Evolutionary conservation across 2,113 vertebrate species (phyloP), one percentile per base, ranked within the genome.

Genomic region (Myotis lucifugus): DNA sequence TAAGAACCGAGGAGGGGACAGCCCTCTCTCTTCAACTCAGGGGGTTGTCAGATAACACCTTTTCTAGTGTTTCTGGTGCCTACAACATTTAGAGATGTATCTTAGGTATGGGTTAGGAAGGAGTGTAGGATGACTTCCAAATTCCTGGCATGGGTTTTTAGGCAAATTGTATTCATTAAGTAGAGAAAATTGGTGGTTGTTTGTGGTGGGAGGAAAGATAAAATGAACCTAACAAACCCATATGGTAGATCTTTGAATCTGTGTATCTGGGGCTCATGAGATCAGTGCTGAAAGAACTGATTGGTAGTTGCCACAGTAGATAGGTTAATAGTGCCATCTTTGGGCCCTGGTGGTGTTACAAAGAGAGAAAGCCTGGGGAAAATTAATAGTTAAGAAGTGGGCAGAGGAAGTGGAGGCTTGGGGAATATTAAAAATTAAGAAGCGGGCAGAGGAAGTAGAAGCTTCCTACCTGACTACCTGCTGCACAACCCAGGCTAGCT

Each of bases 381-480:
- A 72, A 59, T 46, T 77, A 34, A 37, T 76, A 48, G 25, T 64
- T 70, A 59, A 89, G 72, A 93, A 85, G 74, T 69, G 76, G 40
- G 37, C 32, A 73, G 74, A 78, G 54, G 83, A 88, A 77, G n/a
- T 73, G 6, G 69, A 27, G 50, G 12, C 48, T 86, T 27, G 32
- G 29, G 27, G 46, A 64, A 19, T 86, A 59, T 82, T 94, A 86
- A 54, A 85, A 77, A 40, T 85, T 72, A 83, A 87, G 83, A 96
- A 88, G 64, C 64, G 50, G 54, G 19, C 27, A 64, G 81, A 89
- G 66, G 91, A 84, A 64, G 32, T 76, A 23, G 66, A 50, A 73
- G n/a, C 34, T 94, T 96, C 70, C 18, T 88, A 78, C 85, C 27
- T 77, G 69, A 52, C 52, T 88, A 7, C 67, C 70, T 72, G 67